These are phyloP conservation scores for Phenganax stokvisi DNA, from an alignment of 92 coral and sea anemone genomes.

Conservation along the genomic window DNA sequence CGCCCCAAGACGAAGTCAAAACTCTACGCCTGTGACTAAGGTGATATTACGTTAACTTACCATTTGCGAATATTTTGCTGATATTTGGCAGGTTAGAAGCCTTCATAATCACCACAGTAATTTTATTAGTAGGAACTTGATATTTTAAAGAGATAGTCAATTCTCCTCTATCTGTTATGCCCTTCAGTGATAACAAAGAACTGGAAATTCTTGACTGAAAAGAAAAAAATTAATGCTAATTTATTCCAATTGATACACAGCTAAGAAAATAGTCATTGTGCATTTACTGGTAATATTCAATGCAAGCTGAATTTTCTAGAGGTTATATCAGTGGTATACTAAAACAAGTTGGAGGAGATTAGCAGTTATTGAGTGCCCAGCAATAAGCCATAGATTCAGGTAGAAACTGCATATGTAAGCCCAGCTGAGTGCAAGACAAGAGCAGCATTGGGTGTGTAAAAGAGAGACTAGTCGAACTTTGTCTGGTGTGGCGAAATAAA, in stretches of 20 bases:
- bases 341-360: no score
- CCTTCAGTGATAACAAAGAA: conserved; percentile 5
- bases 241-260: not conserved
- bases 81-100: conserved; percentile 58
- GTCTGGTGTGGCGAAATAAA: no score
- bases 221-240: not conserved
- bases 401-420: no score
- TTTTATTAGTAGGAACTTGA: conserved; percentile 58
- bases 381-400: no score
- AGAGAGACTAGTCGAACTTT: no score
- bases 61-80: conserved; percentile 62
- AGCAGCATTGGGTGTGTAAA: no score
- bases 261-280: not conserved
- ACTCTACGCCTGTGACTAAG: not conserved
- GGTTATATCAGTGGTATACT: no score
- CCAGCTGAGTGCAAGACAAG: no score
- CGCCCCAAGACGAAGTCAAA: not conserved
- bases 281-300: no score
- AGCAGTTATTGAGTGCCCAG: no score
- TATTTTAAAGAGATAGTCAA: conserved; percentile 72
- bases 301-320: no score
- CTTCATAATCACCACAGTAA: conserved; percentile 68
- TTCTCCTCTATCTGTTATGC: conserved; percentile 46
- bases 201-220: not conserved
- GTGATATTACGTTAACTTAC: conserved; percentile 36